Base-by-base conservation (phyloP, 2,888 invertebrate genomes). In the Folsomia candida region DNA sequence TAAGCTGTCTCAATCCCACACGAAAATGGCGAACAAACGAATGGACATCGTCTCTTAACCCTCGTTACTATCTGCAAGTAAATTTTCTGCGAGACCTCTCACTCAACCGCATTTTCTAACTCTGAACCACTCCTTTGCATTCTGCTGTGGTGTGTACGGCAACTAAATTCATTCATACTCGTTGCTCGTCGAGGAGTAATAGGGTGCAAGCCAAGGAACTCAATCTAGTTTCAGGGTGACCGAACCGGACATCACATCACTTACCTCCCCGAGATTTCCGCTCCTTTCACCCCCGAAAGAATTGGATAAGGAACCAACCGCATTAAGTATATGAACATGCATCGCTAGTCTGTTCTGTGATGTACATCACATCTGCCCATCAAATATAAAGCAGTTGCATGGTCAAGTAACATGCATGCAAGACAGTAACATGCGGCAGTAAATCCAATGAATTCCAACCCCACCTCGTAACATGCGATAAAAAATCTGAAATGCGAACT, bases 271-370 rank as follows among this genome's bases (percentile, higher is more conserved):
- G 26, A 60, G 60, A 60, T 60, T 60, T 60, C 60, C 60, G 25
- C 26, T 63, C 60, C 68, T 68, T 68, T 68, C 68, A 68, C 68
- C 68, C 61, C 61, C 68, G 27, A 26, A 20, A 22, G n/a, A 68
- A 68, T 68, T 68, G 68, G 68, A 68, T 68, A 68, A 68, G 61
- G 51, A 62, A 62, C 3, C 29, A 25, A 60, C 22, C 25, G 24
- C 25, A 37, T 37, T 37, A 37, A 4, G 37, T n/a, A n/a, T n/a
- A n/a, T n/a, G 14, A 37, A 37, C 37, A 37, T 37, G 4, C 37
- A 37, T 37, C 6, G 37, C 14, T 37, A 14, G 14, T 37, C 37
- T 37, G 37, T 9, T 14, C 37, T 9, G 37, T 37, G 37, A 37
- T 9, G 37, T 37, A 37, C 37, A 37, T 37, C n/a, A n/a, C n/a